Evolutionary conservation across 2,113 vertebrate genomes (phyloP), one percentile per base, ranked within the genome.

Genomic region (Recurvirostra avosetta): DNA sequence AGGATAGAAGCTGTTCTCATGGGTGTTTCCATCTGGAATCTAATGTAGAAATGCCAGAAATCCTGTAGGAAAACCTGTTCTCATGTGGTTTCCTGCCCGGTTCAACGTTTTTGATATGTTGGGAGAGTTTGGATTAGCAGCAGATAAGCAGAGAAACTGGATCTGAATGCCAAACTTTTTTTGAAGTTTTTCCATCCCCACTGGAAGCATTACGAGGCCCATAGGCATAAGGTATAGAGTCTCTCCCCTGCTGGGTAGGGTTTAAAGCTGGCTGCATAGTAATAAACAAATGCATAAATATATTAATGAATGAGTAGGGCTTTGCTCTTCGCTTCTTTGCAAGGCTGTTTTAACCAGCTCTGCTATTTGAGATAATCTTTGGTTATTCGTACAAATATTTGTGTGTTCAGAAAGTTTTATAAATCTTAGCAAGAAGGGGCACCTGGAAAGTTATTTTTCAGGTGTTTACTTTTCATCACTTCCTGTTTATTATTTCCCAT

Each of bases 21-120:
- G 97, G 96, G 96, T 97, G 96, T 97, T 97, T 97, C 97, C 97
- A 97, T 97, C 96, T 97, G 97, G 93, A 97, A 97, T 97, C 89
- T 95, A 96, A 96, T 96, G 95, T 93, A 97, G 90, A 96, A 96
- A 97, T 97, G 96, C 97, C 97, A 97, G 96, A 96, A 97, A 97
- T 97, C 94, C 94, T 97, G 92, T 92, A 97, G 96, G 96, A 97
- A 97, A 97, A 97, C 97, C 97, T 97, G 97, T 97, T 97, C 96
- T 96, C 94, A 53, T 97, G 97, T 97, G 97, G 92, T 97, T 97
- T 97, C 94, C 97, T 97, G 97, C 95, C 96, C 25, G 78, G 58
- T 96, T 91, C 87, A 95, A 95, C 91, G 5, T 95, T 97, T 97
- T 96, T 96, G 93, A 97, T 97, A 97, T 97, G 96, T 94, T 95